Base-by-base conservation (phyloP, 1,140 invertebrate genomes). In the Augochlora pura region DNA sequence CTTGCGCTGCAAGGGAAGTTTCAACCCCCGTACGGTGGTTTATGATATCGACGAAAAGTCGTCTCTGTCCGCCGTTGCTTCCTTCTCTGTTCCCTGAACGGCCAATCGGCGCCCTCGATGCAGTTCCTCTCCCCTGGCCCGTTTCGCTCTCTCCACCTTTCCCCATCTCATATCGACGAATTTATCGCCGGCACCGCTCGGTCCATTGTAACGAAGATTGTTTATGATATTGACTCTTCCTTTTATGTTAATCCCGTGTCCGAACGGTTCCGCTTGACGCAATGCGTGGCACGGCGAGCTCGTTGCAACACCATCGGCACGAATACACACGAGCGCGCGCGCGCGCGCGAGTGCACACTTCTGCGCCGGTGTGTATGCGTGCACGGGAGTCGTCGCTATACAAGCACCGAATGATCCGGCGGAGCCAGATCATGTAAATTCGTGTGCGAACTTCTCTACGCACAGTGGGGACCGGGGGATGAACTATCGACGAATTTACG, bases 181-280 rank as follows among this genome's bases (percentile, higher is more conserved):
- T 91, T 91, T 91, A 91, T 90, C 68, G 86, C 77, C 78, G 79
- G 25, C 32, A 63, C 69, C 49, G 77, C 72, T 86, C 71, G 76
- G 80, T 71, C 80, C 76, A 88, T 87, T 88, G 85, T 88, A 82
- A 79, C 81, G 57, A 77, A 86, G 76, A 86, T 85, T 84, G 87
- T 92, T 93, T 93, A 93, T 85, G 91, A 92, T 92, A 93, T 92
- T 91, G 90, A 92, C 91, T 90, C 90, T 91, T 91, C 85, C 88
- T 91, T 92, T 91, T 91, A 91, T 90, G 90, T 91, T 92, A 93
- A 93, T 93, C 88, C 59, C 64, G 64, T 81, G 81, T 86, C 84
- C 84, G 84, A 85, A 86, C 59, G 71, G 80, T 84, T 81, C 78
- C 73, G 83, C 77, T 75, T 76, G 84, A 64, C 79, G 74, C 69